Evolutionary conservation across 2,888 invertebrate genomes (phyloP), one percentile per base, ranked within the genome.

Genomic region (Thymelicus lineola): DNA sequence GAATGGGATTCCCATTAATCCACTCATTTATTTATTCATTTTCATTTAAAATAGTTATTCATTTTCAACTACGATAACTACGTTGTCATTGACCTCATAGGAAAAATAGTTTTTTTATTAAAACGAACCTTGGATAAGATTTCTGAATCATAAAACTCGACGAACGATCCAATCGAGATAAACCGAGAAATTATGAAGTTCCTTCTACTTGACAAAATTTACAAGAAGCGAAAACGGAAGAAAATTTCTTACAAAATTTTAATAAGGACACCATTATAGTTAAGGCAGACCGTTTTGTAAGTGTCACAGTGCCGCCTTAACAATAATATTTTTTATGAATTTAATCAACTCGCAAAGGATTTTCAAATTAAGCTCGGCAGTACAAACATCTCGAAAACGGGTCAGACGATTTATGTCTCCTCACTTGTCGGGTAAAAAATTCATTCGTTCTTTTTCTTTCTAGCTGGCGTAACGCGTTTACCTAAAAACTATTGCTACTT

Each of bases 291-390:
- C 68, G 61, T 63, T 35, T 57, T 36, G 28, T 61, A 61, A 68
- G 57, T 57, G 46, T 36, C 63, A 63, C 63, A 68, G 62, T 36
- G 57, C 57, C 38, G 68, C 9, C 55, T 55, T 57, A 9, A 38
- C 62, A 48, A 58, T 62, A 57, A 69, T 63, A 46, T 69, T 69
- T 48, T 62, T 69, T 63, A 58, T 58, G 58, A 69, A 69, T 69
- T 61, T 69, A 63, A 69, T 69, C 69, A 69, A 69, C 69, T 58
- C 68, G 58, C 63, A 69, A 69, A 69, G 69, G 69, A 58, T 69
- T 58, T 58, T 63, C 58, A 63, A 69, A 69, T 69, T 69, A 69
- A 58, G 63, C 55, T 35, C 46, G 36, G 48, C 46, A 53, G 57
- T 55, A 62, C 57, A 55, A 57, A 62, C 61, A 62, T 48, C 69